Conservation (phyloP, 2,113 vertebrate species). For the Collichthys lucidus region DNA sequence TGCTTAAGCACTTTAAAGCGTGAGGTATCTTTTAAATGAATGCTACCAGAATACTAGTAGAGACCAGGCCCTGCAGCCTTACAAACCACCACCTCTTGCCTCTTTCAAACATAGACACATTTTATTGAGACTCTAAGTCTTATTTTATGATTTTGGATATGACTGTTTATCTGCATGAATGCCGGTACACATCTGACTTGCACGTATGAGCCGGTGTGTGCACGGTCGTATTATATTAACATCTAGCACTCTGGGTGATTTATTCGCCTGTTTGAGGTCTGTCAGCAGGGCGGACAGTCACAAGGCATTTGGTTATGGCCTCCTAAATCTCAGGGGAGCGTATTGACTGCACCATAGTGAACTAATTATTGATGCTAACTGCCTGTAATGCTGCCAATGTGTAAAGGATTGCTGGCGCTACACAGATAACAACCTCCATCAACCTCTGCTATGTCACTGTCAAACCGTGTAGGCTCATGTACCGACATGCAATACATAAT, state of each 20-base stretch:
- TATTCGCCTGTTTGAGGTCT: slow-evolving; percentile 65
- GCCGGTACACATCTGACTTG: neutral
- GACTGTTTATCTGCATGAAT: neutral
- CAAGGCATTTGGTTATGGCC: slow-evolving; percentile 70
- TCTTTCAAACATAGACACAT: neutral
- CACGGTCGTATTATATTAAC: slow-evolving; percentile 19
- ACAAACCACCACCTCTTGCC: neutral
- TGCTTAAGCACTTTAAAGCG: neutral
- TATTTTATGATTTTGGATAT: neutral
- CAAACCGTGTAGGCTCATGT: slow-evolving; percentile 10
- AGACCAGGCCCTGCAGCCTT: neutral
- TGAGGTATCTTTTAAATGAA: neutral
- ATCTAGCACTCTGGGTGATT: slow-evolving; percentile 56
- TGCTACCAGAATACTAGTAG: neutral
- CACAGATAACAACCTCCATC: slow-evolving; percentile 68
- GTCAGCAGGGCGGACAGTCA: slow-evolving; percentile 64
- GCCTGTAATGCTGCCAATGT: slow-evolving; percentile 78
- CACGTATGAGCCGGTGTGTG: slow-evolving; percentile 6
- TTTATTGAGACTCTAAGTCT: neutral
- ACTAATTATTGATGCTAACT: slow-evolving; percentile 83
- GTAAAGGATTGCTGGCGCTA: slow-evolving; percentile 56
- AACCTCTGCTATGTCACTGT: slow-evolving; percentile 40
- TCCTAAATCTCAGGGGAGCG: slow-evolving; percentile 78
- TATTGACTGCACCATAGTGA: slow-evolving; percentile 76
- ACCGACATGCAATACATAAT: neutral